A percentile compares a stretch with the other conserved stretches of the same genome.
Conservation (phyloP, 2,888 invertebrate genomes). For the Parnassius smintheus region DNA sequence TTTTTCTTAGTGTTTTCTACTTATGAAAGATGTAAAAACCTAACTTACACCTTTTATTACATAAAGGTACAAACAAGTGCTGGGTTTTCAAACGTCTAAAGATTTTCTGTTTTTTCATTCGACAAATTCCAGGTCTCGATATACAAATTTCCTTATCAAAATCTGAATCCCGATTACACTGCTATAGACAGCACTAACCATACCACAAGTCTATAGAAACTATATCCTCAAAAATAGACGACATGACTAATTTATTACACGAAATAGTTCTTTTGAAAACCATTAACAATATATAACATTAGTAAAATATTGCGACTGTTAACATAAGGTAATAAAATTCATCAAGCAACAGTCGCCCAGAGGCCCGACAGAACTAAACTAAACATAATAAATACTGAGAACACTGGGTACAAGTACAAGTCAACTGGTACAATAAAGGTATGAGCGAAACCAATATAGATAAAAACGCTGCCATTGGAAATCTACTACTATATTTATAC, state of each 20-base stretch:
- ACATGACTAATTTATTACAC: not conserved
- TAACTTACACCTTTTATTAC: conserved; percentile 11
- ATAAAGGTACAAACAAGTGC: conserved; percentile 1
- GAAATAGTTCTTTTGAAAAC: conserved; percentile 4
- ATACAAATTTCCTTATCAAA: not conserved
- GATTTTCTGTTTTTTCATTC: not conserved
- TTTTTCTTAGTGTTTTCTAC: conserved; percentile 5
- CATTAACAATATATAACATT: conserved; percentile 18
- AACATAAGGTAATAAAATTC: not conserved
- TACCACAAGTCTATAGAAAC: not conserved
- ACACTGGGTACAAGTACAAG: too few species aligned
- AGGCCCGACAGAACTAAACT: conserved; percentile 15
- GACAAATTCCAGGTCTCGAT: not conserved
- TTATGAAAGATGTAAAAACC: conserved; percentile 9
- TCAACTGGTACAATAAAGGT: conserved; percentile 44
- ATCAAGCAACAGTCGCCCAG: conserved; percentile 1
- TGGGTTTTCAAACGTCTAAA: not conserved
- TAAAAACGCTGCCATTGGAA: conserved; percentile 25
- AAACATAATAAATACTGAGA: conserved; percentile 54
- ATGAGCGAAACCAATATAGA: conserved; percentile 60
- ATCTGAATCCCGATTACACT: not conserved
- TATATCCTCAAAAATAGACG: not conserved
- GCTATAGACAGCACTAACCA: not conserved
- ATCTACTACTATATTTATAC: conserved; percentile 5
- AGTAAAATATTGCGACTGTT: conserved; percentile 16